phyloP scores from a whole-genome alignment of 2,113 vertebrate genomes.

The Muscicapa adusta region DNA sequence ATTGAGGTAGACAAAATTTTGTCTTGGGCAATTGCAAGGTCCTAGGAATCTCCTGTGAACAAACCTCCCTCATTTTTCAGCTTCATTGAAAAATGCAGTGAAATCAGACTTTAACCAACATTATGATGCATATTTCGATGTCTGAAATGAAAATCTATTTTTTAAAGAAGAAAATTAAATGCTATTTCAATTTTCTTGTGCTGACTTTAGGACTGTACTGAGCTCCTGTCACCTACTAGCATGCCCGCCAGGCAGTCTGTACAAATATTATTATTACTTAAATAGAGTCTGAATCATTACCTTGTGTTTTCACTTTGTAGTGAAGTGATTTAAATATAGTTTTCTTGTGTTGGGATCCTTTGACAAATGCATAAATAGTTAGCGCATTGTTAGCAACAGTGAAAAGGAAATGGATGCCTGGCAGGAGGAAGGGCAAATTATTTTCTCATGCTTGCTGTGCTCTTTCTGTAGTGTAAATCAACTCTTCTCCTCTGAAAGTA shows the following conservation, averaged over 20 bases:
- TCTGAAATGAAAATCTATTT: background rate
- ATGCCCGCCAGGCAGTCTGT: constrained; percentile 37
- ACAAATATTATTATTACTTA: constrained; percentile 66
- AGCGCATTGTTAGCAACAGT: constrained; percentile 56
- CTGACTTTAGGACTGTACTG: background rate
- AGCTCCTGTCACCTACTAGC: background rate
- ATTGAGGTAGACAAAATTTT: background rate
- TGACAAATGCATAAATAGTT: constrained; percentile 67
- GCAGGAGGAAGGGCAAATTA: constrained; percentile 66
- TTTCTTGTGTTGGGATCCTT: constrained; percentile 45
- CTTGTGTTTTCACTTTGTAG: constrained; percentile 61
- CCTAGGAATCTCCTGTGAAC: background rate
- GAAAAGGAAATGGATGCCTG: constrained; percentile 63
- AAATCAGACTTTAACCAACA: background rate
- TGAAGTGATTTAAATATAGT: constrained; percentile 61
- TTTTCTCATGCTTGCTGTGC: constrained; percentile 67
- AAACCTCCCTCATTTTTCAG: background rate
- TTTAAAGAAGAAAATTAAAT: constrained; percentile 13
- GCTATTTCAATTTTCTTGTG: background rate
- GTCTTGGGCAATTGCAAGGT: background rate
- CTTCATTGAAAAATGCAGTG: background rate
- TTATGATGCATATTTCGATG: background rate
- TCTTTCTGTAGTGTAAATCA: constrained; percentile 65
- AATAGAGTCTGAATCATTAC: constrained; percentile 64
- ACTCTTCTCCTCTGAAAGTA: constrained; percentile 58